Base-by-base conservation (phyloP, 2,113 vertebrate genomes). In the Trematocara variabile region DNA sequence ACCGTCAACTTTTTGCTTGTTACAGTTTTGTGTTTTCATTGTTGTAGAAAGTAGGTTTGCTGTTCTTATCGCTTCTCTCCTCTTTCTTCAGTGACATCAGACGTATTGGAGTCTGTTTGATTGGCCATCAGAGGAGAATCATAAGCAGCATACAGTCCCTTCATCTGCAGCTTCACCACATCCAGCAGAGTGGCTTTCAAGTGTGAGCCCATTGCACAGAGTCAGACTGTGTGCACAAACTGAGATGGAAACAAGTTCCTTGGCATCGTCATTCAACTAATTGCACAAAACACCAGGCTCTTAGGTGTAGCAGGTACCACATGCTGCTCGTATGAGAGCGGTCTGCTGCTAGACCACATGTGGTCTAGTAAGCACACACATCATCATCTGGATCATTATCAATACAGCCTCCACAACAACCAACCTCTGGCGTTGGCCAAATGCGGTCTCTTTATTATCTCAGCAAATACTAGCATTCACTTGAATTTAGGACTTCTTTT, bases 111-210 rank as follows among this genome's bases (percentile, higher is more conserved):
- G 96, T 99, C 93, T 97, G 97, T 92, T 97, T 99, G 92, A 99
- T 99, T 93, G 99, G 99, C 93, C 99, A 99, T 94, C 99, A 99
- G 97, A 99, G 98, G 97, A 97, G 98, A 95, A 99, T 99, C 97
- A 96, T 99, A 95, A 99, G 98, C 97, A 99, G 98, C 96, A 98
- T 99, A 97, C 99, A 99, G 96, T 99, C 98, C 86, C 97, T 99
- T 90, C 97, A 98, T 90, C 97, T 99, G 95, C 98, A 99, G 92
- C 96, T 99, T 96, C 97, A 98, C 95, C 98, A 98, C 94, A 96
- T 98, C 96, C 98, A 99, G 91, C 98, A 99, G 91, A 98, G 97
- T 89, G 98, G 97, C 95, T 99, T 98, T 96, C 98, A 99, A 91
- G 98, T 99, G 97, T 99, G 97, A 99, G 96, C 46, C 56, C 34